Conservation (phyloP, 2,888 invertebrate species). For the Callyntrura guangdongensis region DNA sequence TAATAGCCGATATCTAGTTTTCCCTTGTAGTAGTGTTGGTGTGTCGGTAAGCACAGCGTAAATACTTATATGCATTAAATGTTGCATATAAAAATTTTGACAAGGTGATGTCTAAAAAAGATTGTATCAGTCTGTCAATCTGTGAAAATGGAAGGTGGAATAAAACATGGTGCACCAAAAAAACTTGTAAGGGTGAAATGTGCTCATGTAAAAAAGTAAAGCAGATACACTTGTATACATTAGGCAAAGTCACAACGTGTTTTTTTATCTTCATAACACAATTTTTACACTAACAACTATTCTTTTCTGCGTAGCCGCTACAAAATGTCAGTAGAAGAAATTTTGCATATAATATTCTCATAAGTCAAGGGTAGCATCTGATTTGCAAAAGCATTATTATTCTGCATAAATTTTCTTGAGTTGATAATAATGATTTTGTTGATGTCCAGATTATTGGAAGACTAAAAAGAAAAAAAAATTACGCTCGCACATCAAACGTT, state of each 20-base stretch:
- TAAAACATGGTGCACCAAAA: constrained; percentile 54
- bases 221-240: background rate
- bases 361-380: constrained; percentile 29
- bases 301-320: constrained; percentile 19
- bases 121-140: constrained; percentile 75
- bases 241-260: background rate
- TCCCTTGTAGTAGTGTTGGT: constrained; percentile 17
- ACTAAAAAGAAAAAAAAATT: background rate
- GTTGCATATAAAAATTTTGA: constrained; percentile 62
- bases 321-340: constrained; percentile 22
- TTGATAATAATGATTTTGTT: constrained; percentile 35
- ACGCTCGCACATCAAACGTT: background rate
- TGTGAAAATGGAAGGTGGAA: constrained; percentile 61
- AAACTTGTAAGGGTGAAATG: constrained; percentile 55
- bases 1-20: constrained; percentile 47
- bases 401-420: constrained; percentile 35
- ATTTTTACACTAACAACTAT: constrained; percentile 32
- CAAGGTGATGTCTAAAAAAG: constrained; percentile 67
- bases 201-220: constrained; percentile 47
- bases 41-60: background rate
- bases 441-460: constrained; percentile 33
- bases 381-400: constrained; percentile 36
- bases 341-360: constrained; percentile 28
- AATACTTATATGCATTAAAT: background rate
- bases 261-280: constrained; percentile 19